Base-by-base conservation (phyloP, 2,113 vertebrate species). In the Naja naja region DNA sequence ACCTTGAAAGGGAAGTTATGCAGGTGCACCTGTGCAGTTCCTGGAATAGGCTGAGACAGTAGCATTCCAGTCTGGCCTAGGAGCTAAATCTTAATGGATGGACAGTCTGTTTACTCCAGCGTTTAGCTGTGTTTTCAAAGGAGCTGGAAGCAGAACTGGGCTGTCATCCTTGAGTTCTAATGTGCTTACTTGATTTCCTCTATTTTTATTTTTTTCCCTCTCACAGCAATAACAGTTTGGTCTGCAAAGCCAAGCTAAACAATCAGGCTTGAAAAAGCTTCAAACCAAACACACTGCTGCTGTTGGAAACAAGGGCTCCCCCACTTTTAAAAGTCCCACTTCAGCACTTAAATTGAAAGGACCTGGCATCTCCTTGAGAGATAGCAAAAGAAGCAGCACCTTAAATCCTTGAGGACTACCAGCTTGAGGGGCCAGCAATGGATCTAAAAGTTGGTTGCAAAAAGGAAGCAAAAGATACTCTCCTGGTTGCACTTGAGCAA, bases 191-290 rank as follows among this genome's bases (percentile, higher is more conserved):
- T 64, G 91, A 92, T 96, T 95, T 95, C 92, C 90, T 95, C 91
- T 0, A 0, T 90, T 96, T 96, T 96, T 95, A 96, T 93, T 96
- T 94, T 96, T 94, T 95, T 97, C 96, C 95, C 93, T 97, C 55
- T 95, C 95, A 95, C 94, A 96, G 95, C 89, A 90, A 52, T 95
- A 96, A 69, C 0, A 0, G 69, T 92, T 0, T 0, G 92, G 81
- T 89, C n/a, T 45, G 18, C 43, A 81, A 89, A 94, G 95, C 96
- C 96, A 97, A 96, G 95, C 95, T 45, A 96, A 96, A 97, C 95
- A 95, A 95, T 87, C 89, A 11, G 0, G 91, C 88, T 94, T 94
- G 93, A 93, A 43, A 94, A 87, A 91, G 55, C 52, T 87, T n/a
- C 87, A 87, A 97, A 93, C 92, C 95, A 95, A 96, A 95, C 87